Conservation (phyloP, 1,140 invertebrate species). For the Piezodorus guildinii region DNA sequence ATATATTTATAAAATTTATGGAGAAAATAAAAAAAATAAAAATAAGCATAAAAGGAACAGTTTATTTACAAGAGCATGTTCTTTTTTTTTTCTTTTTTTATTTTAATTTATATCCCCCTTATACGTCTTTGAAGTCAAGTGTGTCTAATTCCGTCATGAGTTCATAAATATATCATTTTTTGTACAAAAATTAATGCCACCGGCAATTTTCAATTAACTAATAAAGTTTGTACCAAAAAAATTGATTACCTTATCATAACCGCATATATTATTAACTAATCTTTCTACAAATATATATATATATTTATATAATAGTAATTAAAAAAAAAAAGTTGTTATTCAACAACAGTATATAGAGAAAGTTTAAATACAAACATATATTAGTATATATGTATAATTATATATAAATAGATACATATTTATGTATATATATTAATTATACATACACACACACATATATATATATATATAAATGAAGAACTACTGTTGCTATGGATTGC, state of each 20-base stretch:
- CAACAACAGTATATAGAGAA: neutral
- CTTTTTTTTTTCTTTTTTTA: too few species aligned
- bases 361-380: neutral
- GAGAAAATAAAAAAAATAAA: too few species aligned
- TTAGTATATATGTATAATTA: too few species aligned
- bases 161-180: neutral
- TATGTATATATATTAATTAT: too few species aligned
- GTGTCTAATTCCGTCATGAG: too few species aligned
- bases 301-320: neutral
- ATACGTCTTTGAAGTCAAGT: too few species aligned
- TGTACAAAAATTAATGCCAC: slow-evolving; percentile 1
- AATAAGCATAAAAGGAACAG: neutral
- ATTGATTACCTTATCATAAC: neutral
- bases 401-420: neutral
- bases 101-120: too few species aligned
- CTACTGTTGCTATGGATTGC: neutral
- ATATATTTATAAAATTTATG: too few species aligned
- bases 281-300: slow-evolving; percentile 7
- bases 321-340: too few species aligned
- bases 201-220: neutral
- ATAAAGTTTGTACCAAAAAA: neutral
- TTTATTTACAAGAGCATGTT: slow-evolving; percentile 2
- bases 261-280: neutral
- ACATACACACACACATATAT: neutral
- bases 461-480: too few species aligned